Conservation (phyloP, 1,140 invertebrate genomes). For the Maconellicoccus hirsutus region DNA sequence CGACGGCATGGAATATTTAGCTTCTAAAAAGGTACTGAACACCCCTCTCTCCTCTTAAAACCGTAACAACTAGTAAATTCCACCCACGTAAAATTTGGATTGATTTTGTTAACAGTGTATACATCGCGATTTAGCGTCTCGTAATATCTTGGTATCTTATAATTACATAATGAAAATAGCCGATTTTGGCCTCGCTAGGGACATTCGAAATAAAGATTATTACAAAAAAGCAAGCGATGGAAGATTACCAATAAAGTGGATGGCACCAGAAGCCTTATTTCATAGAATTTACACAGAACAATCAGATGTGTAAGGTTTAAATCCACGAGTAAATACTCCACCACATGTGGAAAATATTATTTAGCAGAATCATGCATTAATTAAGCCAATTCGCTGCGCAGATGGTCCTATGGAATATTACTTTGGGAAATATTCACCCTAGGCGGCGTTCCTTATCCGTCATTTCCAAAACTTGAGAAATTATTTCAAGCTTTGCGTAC, state of each 20-base stretch:
- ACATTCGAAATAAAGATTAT: conserved; percentile 88
- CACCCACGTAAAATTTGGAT: too few relatives aligned
- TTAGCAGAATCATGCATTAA: too few relatives aligned
- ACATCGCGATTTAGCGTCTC: conserved; percentile 91
- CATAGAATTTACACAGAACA: conserved; percentile 88
- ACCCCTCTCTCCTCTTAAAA: too few relatives aligned
- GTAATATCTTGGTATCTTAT: conserved; percentile 91
- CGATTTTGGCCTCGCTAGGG: conserved; percentile 94
- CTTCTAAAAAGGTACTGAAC: conserved; percentile 72
- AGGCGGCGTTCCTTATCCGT: conserved; percentile 80
- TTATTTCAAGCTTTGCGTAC: conserved; percentile 72
- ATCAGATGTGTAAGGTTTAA: conserved; percentile 91
- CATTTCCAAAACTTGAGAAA: conserved; percentile 66
- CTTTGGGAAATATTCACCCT: conserved; percentile 94
- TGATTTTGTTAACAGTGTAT: conserved; percentile 67
- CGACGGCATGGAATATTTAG: conserved; percentile 92
- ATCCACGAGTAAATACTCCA: too few relatives aligned
- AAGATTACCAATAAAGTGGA: conserved; percentile 94
- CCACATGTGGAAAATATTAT: not conserved
- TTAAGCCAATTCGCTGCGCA: too few relatives aligned
- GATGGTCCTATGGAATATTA: conserved; percentile 86
- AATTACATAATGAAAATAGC: conserved; percentile 91
- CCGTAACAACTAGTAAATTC: too few relatives aligned
- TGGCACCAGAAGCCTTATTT: conserved; percentile 95
- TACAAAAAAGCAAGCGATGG: conserved; percentile 95